Base-by-base conservation (phyloP, 2,797 vertebrate genomes). In the Rhyacichthys aspro region DNA sequence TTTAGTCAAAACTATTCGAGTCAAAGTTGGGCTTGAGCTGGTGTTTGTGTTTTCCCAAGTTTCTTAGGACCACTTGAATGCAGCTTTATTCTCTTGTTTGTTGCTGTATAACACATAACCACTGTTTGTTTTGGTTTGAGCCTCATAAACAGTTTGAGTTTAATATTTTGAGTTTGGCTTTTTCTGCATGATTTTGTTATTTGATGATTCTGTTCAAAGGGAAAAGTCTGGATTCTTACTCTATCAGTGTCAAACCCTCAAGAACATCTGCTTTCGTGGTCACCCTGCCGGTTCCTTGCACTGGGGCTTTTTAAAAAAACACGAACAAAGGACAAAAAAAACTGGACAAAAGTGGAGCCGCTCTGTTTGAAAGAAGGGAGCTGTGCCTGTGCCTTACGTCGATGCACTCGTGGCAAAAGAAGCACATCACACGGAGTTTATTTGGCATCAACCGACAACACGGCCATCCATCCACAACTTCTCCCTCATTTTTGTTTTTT, bases 401-500 rank as follows among this genome's bases (percentile, higher is more conserved):
- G 90, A 96, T 95, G 96, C 95, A 95, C 94, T 95, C 84, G 94
- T 94, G 96, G 95, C 95, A 96, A 95, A 94, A 98, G 94, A 98
- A 98, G 96, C 97, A 98, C 96, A 98, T 95, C 92, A 87, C 87
- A 87, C 82, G 76, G 82, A 91, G 84, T 86, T 89, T 85, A 63
- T 78, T 85, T 83, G 76, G 62, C 86, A 73, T 79, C 75, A 61
- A 47, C 28, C 34, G 72, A 47, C 67, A n/a, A n/a, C n/a, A 59
- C 45, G 1, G n/a, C 3, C 8, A 8, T 10, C 16, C 14, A 17
- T 10, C 34, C 6, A 10, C 32, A 49, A 33, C 9, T n/a, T 28
- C 8, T 28, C 9, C 33, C 33, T 15, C 6, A 32, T 33, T 33
- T 33, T 36, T 36, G 5, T 36, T 33, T 15, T 33, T 16, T 37